Evolutionary conservation across 2,797 vertebrate species (phyloP), one percentile per base, ranked within the genome.

Genomic region (Argya squamiceps): DNA sequence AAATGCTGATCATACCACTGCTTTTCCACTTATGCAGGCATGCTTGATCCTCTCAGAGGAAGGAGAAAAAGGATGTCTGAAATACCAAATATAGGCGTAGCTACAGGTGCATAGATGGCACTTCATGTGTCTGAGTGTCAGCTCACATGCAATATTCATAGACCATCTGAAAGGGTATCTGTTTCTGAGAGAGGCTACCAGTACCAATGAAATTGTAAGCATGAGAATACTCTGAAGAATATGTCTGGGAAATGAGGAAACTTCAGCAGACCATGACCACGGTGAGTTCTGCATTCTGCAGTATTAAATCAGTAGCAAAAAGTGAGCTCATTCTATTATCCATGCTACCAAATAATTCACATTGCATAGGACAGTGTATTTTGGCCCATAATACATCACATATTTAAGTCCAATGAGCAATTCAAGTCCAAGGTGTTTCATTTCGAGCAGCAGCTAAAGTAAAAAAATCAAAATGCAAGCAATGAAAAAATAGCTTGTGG

Each of bases 341-440:
- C 10, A 12, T 41, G 14, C 23, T 59, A 92, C 12, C 41, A 81
- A 76, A 64, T 24, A 96, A 95, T 95, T 94, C 89, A 91, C 55
- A 92, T 96, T 92, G 76, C 71, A 92, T 29, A 75, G 67, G 92
- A 73, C 88, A 97, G 64, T 63, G 81, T 92, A 85, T 92, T 97
- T 96, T 83, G 71, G 86, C 46, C 91, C 87, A 81, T 76, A 91
- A 91, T 74, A 94, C 64, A 55, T 94, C 60, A n/a, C 24, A 96
- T 90, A 96, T 93, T 88, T 62, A 97, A 97, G 91, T 89, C 95
- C 93, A 97, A 96, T 82, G 82, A 97, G 88, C 89, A 97, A 97
- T 96, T 97, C 94, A 97, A 97, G 90, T 92, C 86, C 93, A 89
- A 96, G 79, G 92, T 91, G 79, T 89, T 96, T 69, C 71, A 76